Evolutionary conservation across 2,797 vertebrate genomes (phyloP).

Genomic region (Enoplosus armatus): DNA sequence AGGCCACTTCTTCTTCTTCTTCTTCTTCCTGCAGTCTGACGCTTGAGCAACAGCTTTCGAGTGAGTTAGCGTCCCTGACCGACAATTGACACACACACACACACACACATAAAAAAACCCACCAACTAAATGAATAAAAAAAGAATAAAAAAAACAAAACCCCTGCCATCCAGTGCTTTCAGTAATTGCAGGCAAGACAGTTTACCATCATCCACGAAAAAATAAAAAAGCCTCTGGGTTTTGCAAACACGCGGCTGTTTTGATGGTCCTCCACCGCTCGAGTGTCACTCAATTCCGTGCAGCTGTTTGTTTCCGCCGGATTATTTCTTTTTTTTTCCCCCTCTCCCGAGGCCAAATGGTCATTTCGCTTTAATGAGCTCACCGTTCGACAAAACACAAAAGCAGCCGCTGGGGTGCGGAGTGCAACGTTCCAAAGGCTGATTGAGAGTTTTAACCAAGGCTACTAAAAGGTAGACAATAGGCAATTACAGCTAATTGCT

Average conservation of each 20-base stretch:
- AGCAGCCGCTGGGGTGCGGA: slow-evolving; percentile 56
- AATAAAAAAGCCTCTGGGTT: slow-evolving; percentile 83
- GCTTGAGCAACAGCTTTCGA: too few species aligned
- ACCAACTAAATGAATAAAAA: too few species aligned
- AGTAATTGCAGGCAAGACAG: slow-evolving; percentile 88
- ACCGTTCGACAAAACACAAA: slow-evolving; percentile 63
- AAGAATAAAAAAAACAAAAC: too few species aligned
- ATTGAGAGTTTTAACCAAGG: slow-evolving; percentile 76
- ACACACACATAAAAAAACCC: too few species aligned
- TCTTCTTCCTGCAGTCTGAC: too few species aligned
- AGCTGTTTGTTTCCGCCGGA: slow-evolving; percentile 74
- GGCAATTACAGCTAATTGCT: slow-evolving; percentile 73
- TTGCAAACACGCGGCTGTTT: slow-evolving; percentile 84
- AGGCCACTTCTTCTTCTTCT: too few species aligned
- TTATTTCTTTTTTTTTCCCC: slow-evolving; percentile 77
- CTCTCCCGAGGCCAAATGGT: slow-evolving; percentile 85
- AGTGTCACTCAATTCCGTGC: slow-evolving; percentile 80
- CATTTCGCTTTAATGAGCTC: slow-evolving; percentile 89
- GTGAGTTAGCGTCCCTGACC: too few species aligned
- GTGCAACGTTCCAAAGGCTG: slow-evolving; percentile 63
- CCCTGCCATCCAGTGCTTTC: slow-evolving; percentile 82
- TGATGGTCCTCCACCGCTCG: slow-evolving; percentile 82
- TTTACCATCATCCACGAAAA: slow-evolving; percentile 91
- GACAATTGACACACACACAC: too few species aligned
- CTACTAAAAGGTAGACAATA: slow-evolving; percentile 65